Evolutionary conservation across 2,888 invertebrate genomes (phyloP), one percentile per base, ranked within the genome.

Genomic region (Trachelus tabidus): DNA sequence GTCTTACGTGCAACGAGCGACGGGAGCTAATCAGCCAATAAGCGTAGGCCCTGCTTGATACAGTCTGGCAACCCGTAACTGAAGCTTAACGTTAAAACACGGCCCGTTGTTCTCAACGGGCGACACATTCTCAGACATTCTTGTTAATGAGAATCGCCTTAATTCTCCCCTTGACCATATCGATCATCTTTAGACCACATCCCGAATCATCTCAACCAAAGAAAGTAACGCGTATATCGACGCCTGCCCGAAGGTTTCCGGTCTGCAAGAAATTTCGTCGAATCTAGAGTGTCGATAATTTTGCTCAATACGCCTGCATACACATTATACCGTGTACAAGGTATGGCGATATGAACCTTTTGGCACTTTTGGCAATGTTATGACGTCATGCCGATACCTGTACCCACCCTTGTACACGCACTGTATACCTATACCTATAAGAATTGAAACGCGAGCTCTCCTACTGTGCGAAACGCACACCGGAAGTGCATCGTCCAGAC

Each of bases 401-500:
- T 75, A 37, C 34, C 73, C 30, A 34, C 37, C 33, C 34, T 30
- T 23, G 56, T 12, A 75, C 15, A 37, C 35, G 11, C 11, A n/a
- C 31, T 75, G 33, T 40, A 33, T 31, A 31, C 33, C 76, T 34
- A 76, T 56, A 78, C 75, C 77, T 74, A 80, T 78, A 79, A 73
- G 77, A 80, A 80, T 81, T 80, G 86, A 84, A 83, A 83, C 73
- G 34, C 75, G 83, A 86, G 76, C 77, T 68, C 75, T 69, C 31
- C 73, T 68, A 73, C 77, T 75, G 79, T 81, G 77, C 76, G 85
- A 86, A 87, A 87, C 77, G 76, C 76, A 83, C 81, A 82, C 86
- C 87, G 86, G 86, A 86, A 86, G 82, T 76, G 80, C 83, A 85
- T 87, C 85, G 86, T 87, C 81, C 81, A 74, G 76, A 69, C 56